Evolutionary conservation across 2,888 invertebrate species (phyloP).

Genomic region (Leptinotarsa rubiginosa): DNA sequence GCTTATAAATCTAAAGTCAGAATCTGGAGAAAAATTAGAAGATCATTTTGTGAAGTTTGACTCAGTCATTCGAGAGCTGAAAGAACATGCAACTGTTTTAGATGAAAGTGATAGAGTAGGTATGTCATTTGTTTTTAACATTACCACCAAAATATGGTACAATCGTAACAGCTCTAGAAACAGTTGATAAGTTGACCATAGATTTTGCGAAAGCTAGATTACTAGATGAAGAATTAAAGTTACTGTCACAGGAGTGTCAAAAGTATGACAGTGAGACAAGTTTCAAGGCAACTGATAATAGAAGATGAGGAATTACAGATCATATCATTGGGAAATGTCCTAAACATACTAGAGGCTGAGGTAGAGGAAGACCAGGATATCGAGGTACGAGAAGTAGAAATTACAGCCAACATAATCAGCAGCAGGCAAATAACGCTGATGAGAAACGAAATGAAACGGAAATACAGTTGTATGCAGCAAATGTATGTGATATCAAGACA

Average conservation of each 20-base stretch:
- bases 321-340: conserved; percentile 25
- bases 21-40: conserved; percentile 7
- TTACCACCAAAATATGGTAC: conserved; percentile 29
- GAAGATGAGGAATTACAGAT: conserved; percentile 25
- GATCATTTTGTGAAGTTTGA: too few species aligned
- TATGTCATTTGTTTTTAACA: conserved; percentile 18
- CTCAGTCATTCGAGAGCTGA: too few species aligned
- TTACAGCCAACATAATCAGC: neutral
- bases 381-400: neutral
- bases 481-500: too few species aligned
- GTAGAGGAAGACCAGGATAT: conserved; percentile 24
- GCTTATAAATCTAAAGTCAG: conserved; percentile 25
- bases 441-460: conserved; percentile 23
- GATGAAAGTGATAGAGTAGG: neutral
- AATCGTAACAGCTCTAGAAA: conserved; percentile 8
- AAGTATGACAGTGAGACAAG: conserved; percentile 24
- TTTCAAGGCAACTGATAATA: conserved; percentile 25
- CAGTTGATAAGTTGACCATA: conserved; percentile 14
- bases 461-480: conserved; percentile 1
- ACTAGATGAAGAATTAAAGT: conserved; percentile 16
- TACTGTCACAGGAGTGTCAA: neutral
- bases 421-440: conserved; percentile 25
- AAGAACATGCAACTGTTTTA: conserved; percentile 10
- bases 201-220: conserved; percentile 24
- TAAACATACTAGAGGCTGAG: conserved; percentile 23